phyloP scores from a whole-genome alignment of 2,113 vertebrate species.

The Canis aureus region DNA sequence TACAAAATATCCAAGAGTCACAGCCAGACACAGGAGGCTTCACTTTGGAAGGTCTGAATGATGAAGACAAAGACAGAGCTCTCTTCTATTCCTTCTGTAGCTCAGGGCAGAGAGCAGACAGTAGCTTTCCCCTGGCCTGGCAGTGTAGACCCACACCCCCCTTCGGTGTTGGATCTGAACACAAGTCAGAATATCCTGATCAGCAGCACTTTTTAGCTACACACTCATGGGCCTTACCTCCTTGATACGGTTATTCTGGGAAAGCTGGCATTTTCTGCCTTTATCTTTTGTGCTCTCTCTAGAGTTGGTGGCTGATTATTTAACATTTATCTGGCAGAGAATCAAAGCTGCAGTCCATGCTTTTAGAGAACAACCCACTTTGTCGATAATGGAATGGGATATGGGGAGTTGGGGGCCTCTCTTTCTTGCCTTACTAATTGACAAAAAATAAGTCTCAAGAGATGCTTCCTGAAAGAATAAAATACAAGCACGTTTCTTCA shows the following conservation, averaged over 20 bases:
- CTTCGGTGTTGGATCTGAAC: not conserved
- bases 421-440: not conserved
- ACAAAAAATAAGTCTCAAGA: not conserved
- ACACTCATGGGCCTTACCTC: not conserved
- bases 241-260: not conserved
- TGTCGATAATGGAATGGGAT: not conserved
- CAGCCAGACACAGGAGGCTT: not conserved
- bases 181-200: not conserved
- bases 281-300: not conserved
- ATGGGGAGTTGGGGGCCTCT: not conserved
- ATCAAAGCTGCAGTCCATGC: not conserved
- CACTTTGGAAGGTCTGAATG: not conserved
- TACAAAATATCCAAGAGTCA: not conserved
- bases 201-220: not conserved
- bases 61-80: not conserved
- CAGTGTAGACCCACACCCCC: not conserved
- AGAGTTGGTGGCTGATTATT: not conserved
- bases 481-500: not conserved
- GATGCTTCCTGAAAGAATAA: conserved; percentile 11
- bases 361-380: not conserved
- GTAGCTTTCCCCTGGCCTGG: not conserved
- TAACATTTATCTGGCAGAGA: conserved; percentile 11
- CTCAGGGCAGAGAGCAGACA: not conserved
- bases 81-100: not conserved
- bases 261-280: not conserved